phyloP scores from a whole-genome alignment of 2,888 invertebrate species.

The Sphaerophoria taeniata region DNA sequence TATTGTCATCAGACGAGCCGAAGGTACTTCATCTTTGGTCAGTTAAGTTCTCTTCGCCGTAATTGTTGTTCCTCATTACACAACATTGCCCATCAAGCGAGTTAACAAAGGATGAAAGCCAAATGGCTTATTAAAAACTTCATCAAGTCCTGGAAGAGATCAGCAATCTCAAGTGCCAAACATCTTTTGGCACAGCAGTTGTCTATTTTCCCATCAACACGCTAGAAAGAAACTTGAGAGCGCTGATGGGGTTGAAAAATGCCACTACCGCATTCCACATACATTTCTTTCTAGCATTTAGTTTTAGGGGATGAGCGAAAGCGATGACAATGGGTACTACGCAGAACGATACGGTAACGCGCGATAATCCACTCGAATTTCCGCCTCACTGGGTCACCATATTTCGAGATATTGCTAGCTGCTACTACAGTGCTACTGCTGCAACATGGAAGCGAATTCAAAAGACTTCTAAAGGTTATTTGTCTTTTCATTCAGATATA shows the following conservation, averaged over 20 bases:
- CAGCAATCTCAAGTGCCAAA: conserved; percentile 48
- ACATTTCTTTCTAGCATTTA: too few relatives aligned
- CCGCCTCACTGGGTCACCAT: conserved; percentile 57
- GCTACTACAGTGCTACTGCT: conserved; percentile 9
- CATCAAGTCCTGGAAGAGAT: conserved; percentile 48
- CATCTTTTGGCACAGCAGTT: conserved; percentile 43
- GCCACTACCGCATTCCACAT: conserved; percentile 46
- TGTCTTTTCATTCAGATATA: conserved; percentile 33
- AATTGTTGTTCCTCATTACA: conserved; percentile 31
- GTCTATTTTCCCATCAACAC: conserved; percentile 56
- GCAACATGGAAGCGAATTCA: neutral
- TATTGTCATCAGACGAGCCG: conserved; percentile 36
- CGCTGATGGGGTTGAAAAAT: neutral
- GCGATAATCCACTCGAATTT: conserved; percentile 60
- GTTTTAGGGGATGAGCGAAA: conserved; percentile 36
- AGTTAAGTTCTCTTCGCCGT: conserved; percentile 6
- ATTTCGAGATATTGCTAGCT: neutral
- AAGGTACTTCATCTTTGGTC: conserved; percentile 56
- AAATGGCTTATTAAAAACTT: conserved; percentile 63
- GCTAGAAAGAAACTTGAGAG: neutral
- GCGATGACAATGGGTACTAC: neutral
- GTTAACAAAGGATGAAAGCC: conserved; percentile 44
- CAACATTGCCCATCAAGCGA: conserved; percentile 13
- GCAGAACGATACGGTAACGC: conserved; percentile 2
- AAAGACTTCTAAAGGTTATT: conserved; percentile 39